Evolutionary conservation across 2,797 vertebrate genomes (phyloP).

Genomic region (Sebastes itinus): DNA sequence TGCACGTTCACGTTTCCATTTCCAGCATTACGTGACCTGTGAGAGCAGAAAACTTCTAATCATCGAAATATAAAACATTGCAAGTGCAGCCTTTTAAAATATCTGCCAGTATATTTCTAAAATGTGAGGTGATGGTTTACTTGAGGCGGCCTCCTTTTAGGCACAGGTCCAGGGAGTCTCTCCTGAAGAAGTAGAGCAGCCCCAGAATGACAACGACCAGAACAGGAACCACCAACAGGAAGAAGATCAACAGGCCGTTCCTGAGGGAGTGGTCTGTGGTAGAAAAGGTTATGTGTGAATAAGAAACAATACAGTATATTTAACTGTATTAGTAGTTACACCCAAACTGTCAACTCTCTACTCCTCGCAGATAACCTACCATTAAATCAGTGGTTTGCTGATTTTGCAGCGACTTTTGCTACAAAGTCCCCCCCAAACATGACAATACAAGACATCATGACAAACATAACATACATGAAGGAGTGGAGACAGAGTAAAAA

Average conservation of each 20-base stretch:
- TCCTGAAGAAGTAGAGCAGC: slow-evolving; percentile 81
- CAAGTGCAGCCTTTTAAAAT: not conserved
- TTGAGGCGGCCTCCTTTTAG: slow-evolving; percentile 53
- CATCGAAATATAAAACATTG: not conserved
- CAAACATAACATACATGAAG: not conserved
- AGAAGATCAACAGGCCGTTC: slow-evolving; percentile 90
- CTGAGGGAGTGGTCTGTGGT: slow-evolving; percentile 87
- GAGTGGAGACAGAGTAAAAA: not conserved
- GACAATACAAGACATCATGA: not conserved
- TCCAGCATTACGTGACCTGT: slow-evolving; percentile 62
- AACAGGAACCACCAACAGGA: slow-evolving; percentile 87
- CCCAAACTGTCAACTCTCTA: not conserved
- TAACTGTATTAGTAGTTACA: not conserved
- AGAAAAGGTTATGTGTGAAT: not conserved
- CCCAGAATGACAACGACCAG: slow-evolving; percentile 68
- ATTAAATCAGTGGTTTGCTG: not conserved
- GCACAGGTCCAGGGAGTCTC: slow-evolving; percentile 66
- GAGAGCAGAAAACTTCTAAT: not conserved
- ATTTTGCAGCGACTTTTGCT: not conserved
- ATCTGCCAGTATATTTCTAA: not conserved
- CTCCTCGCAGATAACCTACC: not conserved
- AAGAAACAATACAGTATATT: not conserved
- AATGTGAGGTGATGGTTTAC: slow-evolving; percentile 38
- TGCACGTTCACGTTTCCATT: not conserved
- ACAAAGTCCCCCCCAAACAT: not conserved